These are phyloP conservation scores for Oostethus manadensis DNA, from an alignment of 2,113 vertebrate genomes.

Conservation along the genomic window DNA sequence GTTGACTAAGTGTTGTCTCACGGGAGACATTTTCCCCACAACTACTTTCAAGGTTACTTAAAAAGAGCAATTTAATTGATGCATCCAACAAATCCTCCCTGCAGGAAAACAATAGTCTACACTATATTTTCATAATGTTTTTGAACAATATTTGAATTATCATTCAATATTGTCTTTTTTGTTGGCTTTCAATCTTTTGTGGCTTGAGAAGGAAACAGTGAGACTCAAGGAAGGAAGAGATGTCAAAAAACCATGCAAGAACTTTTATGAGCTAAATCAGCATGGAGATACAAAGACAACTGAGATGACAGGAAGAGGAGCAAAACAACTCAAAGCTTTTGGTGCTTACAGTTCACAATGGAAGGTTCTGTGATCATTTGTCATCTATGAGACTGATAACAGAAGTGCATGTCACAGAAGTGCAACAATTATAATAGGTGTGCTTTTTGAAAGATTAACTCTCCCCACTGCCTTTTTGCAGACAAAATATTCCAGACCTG, in stretches of 20 bases:
- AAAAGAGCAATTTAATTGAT: background rate
- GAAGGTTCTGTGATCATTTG: slow-evolving; percentile 61
- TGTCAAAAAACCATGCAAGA: slow-evolving; percentile 41
- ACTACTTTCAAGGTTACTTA: background rate
- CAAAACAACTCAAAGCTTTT: slow-evolving; percentile 57
- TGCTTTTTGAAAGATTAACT: slow-evolving; percentile 47
- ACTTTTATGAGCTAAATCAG: slow-evolving; percentile 43
- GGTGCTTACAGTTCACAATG: slow-evolving; percentile 55
- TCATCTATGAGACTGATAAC: slow-evolving; percentile 67
- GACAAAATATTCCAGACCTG: slow-evolving; percentile 17
- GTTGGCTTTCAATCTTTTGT: no score
- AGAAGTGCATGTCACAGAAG: no score
- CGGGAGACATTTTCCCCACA: background rate
- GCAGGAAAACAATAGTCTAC: background rate
- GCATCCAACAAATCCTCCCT: background rate
- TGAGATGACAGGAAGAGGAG: slow-evolving; percentile 30
- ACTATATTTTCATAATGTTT: no score
- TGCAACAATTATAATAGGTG: slow-evolving; percentile 65
- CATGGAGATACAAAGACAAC: slow-evolving; percentile 15
- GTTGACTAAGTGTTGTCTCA: background rate
- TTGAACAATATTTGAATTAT: background rate
- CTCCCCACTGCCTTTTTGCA: slow-evolving; percentile 39
- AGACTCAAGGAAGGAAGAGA: slow-evolving; percentile 37
- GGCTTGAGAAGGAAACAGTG: slow-evolving; percentile 31
- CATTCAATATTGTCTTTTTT: no score